Conservation (phyloP, 1,140 invertebrate species). For the Gonatopus flavifemur region DNA sequence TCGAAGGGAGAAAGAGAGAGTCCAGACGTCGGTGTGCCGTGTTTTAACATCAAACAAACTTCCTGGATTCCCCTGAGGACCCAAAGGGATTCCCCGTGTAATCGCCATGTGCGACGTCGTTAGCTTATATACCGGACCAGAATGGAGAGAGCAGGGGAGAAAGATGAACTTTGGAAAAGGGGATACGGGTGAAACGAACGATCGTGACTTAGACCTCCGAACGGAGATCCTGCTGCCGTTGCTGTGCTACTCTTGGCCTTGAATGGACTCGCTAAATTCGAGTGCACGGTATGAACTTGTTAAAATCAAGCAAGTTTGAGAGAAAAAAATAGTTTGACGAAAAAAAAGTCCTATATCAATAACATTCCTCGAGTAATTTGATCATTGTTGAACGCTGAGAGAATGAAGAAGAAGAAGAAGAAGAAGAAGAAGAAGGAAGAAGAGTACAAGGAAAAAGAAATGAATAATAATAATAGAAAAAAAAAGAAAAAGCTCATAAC, state of each 20-base stretch:
- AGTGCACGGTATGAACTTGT: no score
- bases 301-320: no score
- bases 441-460: conserved; percentile 11
- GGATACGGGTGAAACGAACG: no score
- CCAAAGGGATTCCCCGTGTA: conserved; percentile 33
- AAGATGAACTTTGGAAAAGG: not conserved
- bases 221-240: no score
- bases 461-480: conserved; percentile 18
- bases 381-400: no score
- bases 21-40: conserved; percentile 16
- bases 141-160: not conserved
- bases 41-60: conserved; percentile 41
- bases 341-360: no score
- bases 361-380: no score
- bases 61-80: conserved; percentile 32
- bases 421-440: not conserved
- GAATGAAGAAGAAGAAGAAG: not conserved
- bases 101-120: conserved; percentile 44
- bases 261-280: no score
- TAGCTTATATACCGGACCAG: conserved; percentile 32
- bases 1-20: no score
- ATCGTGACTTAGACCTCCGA: no score
- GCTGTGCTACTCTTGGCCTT: no score
- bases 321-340: no score
- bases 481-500: conserved; percentile 21